These are phyloP conservation scores for Lepidocyrtinus sp. DNA, from an alignment of 2,888 invertebrate species.

Conservation along the genomic window DNA sequence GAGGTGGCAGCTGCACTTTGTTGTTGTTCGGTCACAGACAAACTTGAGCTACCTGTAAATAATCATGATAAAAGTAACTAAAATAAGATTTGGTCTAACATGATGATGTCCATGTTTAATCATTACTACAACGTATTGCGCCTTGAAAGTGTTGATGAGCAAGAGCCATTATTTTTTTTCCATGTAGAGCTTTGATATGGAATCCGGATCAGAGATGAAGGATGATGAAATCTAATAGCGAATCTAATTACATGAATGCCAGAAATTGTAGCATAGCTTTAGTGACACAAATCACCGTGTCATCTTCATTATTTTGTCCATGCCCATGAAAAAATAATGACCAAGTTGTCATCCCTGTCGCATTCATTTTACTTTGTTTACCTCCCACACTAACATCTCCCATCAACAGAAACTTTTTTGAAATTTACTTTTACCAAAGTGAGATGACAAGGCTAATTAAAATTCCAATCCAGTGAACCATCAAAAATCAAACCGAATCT, in stretches of 20 bases:
- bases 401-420: neutral
- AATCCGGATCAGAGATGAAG: constrained; percentile 17
- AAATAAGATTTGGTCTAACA: constrained; percentile 3
- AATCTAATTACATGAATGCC: constrained; percentile 59
- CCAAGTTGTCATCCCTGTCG: constrained; percentile 8
- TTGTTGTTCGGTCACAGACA: constrained; percentile 47
- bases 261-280: constrained; percentile 43
- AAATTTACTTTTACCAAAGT: too few relatives aligned
- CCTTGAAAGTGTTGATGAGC: too few relatives aligned
- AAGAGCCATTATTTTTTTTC: constrained; percentile 6
- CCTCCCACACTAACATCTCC: neutral
- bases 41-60: constrained; percentile 51
- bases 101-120: neutral
- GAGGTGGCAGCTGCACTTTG: constrained; percentile 40
- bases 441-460: constrained; percentile 58
- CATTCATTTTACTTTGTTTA: neutral
- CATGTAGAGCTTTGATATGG: constrained; percentile 14
- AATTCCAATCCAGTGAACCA: constrained; percentile 57
- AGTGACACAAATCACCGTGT: constrained; percentile 60
- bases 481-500: constrained; percentile 29
- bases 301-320: constrained; percentile 52
- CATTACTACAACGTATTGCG: neutral
- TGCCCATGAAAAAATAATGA: constrained; percentile 46
- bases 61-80: neutral
- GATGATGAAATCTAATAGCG: constrained; percentile 36